Conservation (phyloP, 2,888 invertebrate species). For the Eupeodes luniger region DNA sequence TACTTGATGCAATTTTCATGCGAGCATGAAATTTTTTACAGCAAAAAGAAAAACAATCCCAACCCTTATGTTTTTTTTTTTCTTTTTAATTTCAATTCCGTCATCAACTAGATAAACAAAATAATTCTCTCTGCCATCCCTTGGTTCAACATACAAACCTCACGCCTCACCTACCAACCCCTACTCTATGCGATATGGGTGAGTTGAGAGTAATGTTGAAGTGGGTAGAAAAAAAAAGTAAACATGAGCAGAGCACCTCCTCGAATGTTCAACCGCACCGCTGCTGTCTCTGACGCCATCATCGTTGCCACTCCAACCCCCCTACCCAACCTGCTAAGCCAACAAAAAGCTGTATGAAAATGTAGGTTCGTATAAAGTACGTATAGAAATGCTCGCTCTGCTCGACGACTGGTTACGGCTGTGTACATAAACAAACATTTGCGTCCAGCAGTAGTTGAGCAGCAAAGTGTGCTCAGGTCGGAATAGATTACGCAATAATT, state of each 20-base stretch:
- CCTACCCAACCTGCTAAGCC: neutral
- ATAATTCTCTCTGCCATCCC: neutral
- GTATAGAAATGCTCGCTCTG: neutral
- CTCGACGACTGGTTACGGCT: slow-evolving; percentile 7
- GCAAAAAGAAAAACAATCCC: neutral
- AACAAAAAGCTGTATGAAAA: neutral
- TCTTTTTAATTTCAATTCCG: neutral
- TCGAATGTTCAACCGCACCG: neutral
- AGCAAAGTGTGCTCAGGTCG: neutral
- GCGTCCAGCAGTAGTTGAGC: slow-evolving; percentile 7
- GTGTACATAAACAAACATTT: slow-evolving; percentile 14
- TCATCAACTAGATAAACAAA: slow-evolving; percentile 9
- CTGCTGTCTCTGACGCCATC: neutral
- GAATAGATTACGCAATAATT: slow-evolving; percentile 2
- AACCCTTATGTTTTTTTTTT: neutral
- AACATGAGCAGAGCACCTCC: neutral
- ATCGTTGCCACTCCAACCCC: neutral
- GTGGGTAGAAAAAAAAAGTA: neutral
- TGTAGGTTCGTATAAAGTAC: neutral
- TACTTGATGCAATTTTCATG: neutral
- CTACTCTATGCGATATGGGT: neutral
- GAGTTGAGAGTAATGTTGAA: slow-evolving; percentile 6
- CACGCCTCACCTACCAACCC: too few relatives aligned
- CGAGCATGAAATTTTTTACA: neutral
- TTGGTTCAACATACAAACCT: neutral